A percentile compares a stretch with the other conserved stretches of the same genome.
phyloP scores from a whole-genome alignment of 2,113 vertebrate genomes.

The Calyptomena viridis region DNA sequence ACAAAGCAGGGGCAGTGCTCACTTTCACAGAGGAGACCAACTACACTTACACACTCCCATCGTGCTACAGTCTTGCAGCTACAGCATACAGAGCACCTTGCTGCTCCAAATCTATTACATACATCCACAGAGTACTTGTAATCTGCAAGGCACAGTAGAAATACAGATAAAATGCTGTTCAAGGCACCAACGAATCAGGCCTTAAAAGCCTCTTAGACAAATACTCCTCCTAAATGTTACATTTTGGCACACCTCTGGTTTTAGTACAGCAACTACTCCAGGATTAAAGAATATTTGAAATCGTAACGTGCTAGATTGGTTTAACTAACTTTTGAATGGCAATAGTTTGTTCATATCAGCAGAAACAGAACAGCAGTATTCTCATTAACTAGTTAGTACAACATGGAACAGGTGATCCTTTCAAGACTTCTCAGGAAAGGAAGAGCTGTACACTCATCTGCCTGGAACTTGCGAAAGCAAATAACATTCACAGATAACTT shows the following conservation, averaged over 20 bases:
- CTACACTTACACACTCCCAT: neutral
- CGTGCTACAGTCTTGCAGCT: neutral
- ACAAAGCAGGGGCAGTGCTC: neutral
- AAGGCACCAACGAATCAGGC: neutral
- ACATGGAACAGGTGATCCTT: neutral
- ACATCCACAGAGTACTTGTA: neutral
- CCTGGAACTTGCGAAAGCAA: neutral
- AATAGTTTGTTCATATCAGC: neutral
- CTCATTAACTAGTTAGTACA: neutral
- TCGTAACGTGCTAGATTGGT: neutral
- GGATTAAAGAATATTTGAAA: neutral
- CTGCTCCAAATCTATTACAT: neutral
- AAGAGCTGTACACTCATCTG: neutral
- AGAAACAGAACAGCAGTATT: neutral
- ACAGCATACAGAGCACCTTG: accelerated
- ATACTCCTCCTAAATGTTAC: neutral
- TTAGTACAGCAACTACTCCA: neutral
- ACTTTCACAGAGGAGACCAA: neutral
- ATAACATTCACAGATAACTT: neutral
- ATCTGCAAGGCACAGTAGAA: neutral
- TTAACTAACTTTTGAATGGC: neutral
- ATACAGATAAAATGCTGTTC: neutral
- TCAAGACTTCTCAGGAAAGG: neutral
- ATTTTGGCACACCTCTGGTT: neutral
- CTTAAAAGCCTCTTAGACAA: neutral